A percentile compares a stretch with the other conserved stretches of the same genome.
These are phyloP conservation scores for Drosophila demipolita DNA, from an alignment of 2,888 invertebrate species.

Conservation along the genomic window DNA sequence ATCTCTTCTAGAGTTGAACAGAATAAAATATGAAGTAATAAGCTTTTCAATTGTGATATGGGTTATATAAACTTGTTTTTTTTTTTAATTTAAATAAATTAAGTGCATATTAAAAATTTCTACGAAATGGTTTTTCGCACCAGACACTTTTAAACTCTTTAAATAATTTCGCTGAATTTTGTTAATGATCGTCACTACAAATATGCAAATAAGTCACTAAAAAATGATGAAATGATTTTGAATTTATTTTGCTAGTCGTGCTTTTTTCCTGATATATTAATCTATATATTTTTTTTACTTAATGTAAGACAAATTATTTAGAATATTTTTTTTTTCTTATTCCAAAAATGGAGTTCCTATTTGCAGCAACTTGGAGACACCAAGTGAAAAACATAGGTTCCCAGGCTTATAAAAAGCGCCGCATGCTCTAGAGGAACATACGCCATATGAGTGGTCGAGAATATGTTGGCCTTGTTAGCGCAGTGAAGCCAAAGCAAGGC, in stretches of 20 bases:
- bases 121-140: neutral
- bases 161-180: neutral
- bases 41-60: neutral
- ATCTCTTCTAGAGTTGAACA: neutral
- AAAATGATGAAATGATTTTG: neutral
- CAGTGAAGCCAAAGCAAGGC: constrained; percentile 68
- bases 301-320: neutral
- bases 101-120: fast-evolving
- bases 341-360: neutral
- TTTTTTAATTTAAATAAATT: neutral
- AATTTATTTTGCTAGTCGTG: neutral
- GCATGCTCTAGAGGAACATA: constrained; percentile 52
- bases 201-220: neutral
- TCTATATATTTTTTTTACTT: neutral
- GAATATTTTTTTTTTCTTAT: neutral
- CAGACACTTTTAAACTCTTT: neutral
- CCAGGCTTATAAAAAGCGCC: constrained; percentile 64
- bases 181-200: neutral
- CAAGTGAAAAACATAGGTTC: constrained; percentile 67
- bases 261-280: neutral
- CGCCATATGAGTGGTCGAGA: constrained; percentile 71
- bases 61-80: neutral
- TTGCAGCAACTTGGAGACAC: constrained; percentile 4
- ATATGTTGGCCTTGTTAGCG: constrained; percentile 84
- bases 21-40: neutral